Evolutionary conservation across 2,888 invertebrate genomes (phyloP).

Genomic region (Yponomeuta sedellus): DNA sequence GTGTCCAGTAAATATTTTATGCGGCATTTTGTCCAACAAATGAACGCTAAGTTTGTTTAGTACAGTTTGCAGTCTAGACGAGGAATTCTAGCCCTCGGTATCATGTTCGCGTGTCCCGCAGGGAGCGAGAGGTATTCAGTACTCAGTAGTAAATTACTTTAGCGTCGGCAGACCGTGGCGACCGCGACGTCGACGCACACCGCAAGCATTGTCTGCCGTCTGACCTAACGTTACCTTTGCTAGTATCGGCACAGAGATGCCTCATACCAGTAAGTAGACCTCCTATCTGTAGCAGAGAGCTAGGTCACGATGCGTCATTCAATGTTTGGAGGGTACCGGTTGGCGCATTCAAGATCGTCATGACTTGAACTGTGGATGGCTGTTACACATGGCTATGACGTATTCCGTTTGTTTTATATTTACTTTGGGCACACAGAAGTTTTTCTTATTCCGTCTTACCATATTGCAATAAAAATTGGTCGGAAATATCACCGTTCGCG

Average conservation of each 20-base stretch:
- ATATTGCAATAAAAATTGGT: neutral
- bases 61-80: conserved; percentile 45
- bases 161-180: conserved; percentile 55
- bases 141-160: conserved; percentile 65
- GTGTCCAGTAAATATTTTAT: neutral
- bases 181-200: conserved; percentile 23
- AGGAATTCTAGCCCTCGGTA: conserved; percentile 31
- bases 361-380: neutral
- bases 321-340: neutral
- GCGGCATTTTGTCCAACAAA: neutral
- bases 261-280: neutral
- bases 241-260: neutral
- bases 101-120: conserved; percentile 29
- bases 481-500: neutral
- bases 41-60: neutral
- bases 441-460: neutral
- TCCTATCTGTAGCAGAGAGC: neutral
- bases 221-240: conserved; percentile 25
- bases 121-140: conserved; percentile 46
- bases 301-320: neutral
- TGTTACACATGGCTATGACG: neutral
- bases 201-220: conserved; percentile 38
- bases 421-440: neutral
- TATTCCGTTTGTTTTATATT: neutral
- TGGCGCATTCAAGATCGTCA: neutral